Percentiles rank a stretch among this genome's conserved stretches.
These are phyloP conservation scores for Fratercula arctica DNA, from an alignment of 2,797 vertebrate species.

Conservation along the genomic window DNA sequence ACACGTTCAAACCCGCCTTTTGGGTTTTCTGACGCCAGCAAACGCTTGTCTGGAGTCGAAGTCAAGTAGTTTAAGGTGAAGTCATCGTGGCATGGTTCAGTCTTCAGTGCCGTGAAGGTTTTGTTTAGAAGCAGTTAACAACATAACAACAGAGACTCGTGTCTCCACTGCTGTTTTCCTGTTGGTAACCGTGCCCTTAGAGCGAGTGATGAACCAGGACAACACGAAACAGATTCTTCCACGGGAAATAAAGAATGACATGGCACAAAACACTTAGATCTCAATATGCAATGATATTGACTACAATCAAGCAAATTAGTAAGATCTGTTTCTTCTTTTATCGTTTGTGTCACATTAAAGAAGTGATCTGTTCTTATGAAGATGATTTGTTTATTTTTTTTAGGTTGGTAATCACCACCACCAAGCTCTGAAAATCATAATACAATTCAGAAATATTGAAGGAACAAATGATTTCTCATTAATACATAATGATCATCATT, in stretches of 20 bases:
- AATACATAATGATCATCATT: conserved; percentile 43
- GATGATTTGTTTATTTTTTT: background rate
- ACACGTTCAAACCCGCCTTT: background rate
- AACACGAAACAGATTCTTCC: background rate
- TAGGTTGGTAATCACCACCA: background rate
- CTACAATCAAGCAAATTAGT: background rate
- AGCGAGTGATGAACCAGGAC: background rate
- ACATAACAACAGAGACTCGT: background rate
- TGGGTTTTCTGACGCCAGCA: background rate
- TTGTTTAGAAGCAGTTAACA: background rate
- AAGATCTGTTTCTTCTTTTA: background rate
- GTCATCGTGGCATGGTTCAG: background rate
- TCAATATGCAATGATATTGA: background rate
- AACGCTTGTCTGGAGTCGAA: background rate
- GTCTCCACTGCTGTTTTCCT: background rate
- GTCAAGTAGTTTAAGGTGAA: background rate
- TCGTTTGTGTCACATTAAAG: background rate
- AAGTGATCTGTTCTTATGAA: background rate
- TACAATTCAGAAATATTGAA: conserved; percentile 15
- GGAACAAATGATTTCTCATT: conserved; percentile 39
- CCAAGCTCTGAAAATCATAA: background rate
- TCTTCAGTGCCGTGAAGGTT: background rate
- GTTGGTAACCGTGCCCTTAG: background rate
- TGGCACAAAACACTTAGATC: background rate
- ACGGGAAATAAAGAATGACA: background rate